Percentiles rank a stretch among this genome's conserved stretches.
Conservation (phyloP, 2,888 invertebrate species). For the Anaspis maculata region DNA sequence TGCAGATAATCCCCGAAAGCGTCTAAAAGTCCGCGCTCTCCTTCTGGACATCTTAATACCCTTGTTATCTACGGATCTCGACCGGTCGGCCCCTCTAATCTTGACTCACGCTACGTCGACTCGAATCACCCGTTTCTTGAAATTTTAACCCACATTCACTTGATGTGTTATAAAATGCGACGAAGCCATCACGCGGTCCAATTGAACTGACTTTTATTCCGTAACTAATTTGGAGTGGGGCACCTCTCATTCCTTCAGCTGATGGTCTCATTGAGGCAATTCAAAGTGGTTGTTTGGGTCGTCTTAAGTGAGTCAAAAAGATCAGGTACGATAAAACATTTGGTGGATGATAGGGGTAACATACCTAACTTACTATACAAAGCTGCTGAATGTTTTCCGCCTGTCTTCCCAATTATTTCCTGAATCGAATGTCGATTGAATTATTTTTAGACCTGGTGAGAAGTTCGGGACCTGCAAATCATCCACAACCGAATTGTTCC, state of each 20-base stretch:
- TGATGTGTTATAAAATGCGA: too few species aligned
- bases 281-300: too few species aligned
- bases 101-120: slow-evolving; percentile 16
- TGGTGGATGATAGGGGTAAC: slow-evolving; percentile 2
- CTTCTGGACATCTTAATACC: slow-evolving; percentile 17
- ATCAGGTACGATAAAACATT: slow-evolving; percentile 2
- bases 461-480: too few species aligned
- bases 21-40: slow-evolving; percentile 7
- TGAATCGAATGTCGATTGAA: slow-evolving; percentile 1
- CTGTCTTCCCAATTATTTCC: slow-evolving; percentile 5
- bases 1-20: slow-evolving; percentile 14
- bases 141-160: slow-evolving; percentile 8
- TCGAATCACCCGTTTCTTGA: slow-evolving; percentile 9
- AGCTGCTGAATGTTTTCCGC: slow-evolving; percentile 3
- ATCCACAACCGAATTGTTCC: too few species aligned
- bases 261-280: too few species aligned
- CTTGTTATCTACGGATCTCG: slow-evolving; percentile 18
- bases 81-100: slow-evolving; percentile 17
- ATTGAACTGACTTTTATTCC: too few species aligned
- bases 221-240: too few species aligned
- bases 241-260: too few species aligned
- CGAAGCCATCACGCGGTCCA: too few species aligned
- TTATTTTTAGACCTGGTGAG: too few species aligned
- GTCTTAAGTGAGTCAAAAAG: slow-evolving; percentile 4
- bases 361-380: too few species aligned